Base-by-base conservation (phyloP, 2,888 invertebrate species). In the Volucella inflata region DNA sequence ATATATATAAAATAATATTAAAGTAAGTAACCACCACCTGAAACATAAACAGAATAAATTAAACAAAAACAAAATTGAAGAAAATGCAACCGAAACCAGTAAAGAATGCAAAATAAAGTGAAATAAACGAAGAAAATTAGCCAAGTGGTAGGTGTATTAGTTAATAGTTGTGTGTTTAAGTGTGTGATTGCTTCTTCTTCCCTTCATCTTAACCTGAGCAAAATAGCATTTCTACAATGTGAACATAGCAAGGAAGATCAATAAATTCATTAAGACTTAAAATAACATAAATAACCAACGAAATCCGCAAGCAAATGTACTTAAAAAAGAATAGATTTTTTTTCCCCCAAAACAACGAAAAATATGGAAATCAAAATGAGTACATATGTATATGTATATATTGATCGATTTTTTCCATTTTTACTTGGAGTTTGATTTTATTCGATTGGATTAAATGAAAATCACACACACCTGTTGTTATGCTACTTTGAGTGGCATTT, bases 401-500 rank as follows among this genome's bases (percentile, higher is more conserved):
- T 78, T 71, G 62, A 87, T 77, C 76, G 50, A 71, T 71, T 71
- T 57, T 60, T 64, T 81, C 76, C 76, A 76, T 68, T 81, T 65
- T 77, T 72, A 80, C 17, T 79, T 88, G 87, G 87, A 87, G 87
- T 84, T 88, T 87, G 79, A 74, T 70, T 87, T 88, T 87, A 88
- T 90, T 89, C 67, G 71, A 71, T 81, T 78, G 77, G 57, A 78
- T 74, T 78, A 70, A 87, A 82, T 85, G 68, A 53, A 81, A 82
- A 87, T 64, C 74, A 89, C 91, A 91, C 91, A 91, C 91, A 91
- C 91, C 91, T 91, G 91, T 90, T 90, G 91, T 91, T 89, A 91
- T 89, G 90, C 68, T 85, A 81, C 76, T 74, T 77, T 76, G 81
- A 57, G 81, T 81, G 81, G 80, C 72, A 74, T 87, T 87, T 87